Evolutionary conservation across 2,888 invertebrate species (phyloP), one percentile per base, ranked within the genome.

Genomic region (Meandrusa payeni): DNA sequence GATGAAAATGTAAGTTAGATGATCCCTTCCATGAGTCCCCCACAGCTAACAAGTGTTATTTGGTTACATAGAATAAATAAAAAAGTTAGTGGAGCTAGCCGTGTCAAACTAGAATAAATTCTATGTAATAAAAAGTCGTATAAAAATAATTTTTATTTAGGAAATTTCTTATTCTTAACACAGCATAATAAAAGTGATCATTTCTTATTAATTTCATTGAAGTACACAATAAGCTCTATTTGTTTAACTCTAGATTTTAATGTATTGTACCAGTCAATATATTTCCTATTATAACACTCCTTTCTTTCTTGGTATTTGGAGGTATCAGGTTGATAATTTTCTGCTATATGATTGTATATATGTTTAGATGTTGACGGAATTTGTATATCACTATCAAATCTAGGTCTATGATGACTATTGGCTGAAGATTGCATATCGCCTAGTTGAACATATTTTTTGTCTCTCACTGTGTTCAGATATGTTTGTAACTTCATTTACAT

Each of bases 221-320:
- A 60, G 46, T 82, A 86, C 5, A 75, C 22, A 19, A 61, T 50
- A 45, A 66, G 54, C 62, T 78, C 77, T 36, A 86, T 59, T 52
- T 70, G 66, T 50, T 67, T 62, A 27, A 64, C 63, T 36, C 63
- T 64, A 23, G 54, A 40, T 64, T 78, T 77, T 31, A 86, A 53
- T 39, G 73, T 59, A 6, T 63, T 70, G 44, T 76, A 81, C 86
- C 86, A 86, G 41, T 58, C 22, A 1, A 46, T 32, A 51, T 76
- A 76, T 42, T 54, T 49, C 22, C 43, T 23, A 23, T 24, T 39
- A 13, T 13, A 5, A 31, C 5, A 13, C 11, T 33, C 24, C 19
- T 38, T 20, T 56, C 51, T 7, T 33, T 11, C 22, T 33, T 33
- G 10, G 6, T 10, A 15, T 11, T 31, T 17, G 11, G 5, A 19